These are phyloP conservation scores for Panthera uncia DNA, from an alignment of 2,113 vertebrate species.

Conservation along the genomic window DNA sequence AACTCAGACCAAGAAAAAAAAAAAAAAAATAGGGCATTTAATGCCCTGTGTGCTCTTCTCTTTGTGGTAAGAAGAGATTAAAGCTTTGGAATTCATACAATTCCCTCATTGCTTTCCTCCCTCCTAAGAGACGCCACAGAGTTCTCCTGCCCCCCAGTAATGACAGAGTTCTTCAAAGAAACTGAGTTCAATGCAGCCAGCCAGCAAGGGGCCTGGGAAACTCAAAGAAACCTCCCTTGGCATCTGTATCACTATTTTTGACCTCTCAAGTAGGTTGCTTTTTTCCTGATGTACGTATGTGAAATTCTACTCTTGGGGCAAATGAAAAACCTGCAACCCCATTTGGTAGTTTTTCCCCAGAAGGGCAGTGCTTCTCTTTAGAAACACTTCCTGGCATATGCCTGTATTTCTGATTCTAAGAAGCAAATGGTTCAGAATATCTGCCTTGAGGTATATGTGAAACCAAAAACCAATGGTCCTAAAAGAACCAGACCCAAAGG, in stretches of 20 bases:
- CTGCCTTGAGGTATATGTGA: neutral
- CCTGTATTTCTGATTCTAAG: neutral
- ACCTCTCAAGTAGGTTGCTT: neutral
- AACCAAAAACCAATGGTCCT: neutral
- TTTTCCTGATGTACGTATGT: neutral
- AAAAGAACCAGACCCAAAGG: neutral
- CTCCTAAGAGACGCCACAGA: neutral
- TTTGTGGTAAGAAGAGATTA: neutral
- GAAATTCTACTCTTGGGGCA: neutral
- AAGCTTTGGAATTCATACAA: neutral
- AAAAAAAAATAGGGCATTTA: neutral
- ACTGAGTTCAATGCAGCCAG: neutral
- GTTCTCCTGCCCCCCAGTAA: neutral
- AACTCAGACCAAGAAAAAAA: neutral
- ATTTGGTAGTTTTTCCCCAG: neutral
- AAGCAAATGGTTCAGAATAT: neutral
- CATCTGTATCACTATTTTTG: neutral
- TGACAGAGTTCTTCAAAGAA: neutral
- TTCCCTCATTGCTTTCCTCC: neutral
- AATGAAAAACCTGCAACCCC: neutral
- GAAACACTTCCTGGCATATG: neutral
- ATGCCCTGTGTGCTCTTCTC: neutral
- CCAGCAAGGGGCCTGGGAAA: neutral
- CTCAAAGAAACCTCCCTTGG: neutral
- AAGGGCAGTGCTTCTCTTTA: neutral